Base-by-base conservation (phyloP, 2,797 vertebrate species). In the Zalophus californianus region DNA sequence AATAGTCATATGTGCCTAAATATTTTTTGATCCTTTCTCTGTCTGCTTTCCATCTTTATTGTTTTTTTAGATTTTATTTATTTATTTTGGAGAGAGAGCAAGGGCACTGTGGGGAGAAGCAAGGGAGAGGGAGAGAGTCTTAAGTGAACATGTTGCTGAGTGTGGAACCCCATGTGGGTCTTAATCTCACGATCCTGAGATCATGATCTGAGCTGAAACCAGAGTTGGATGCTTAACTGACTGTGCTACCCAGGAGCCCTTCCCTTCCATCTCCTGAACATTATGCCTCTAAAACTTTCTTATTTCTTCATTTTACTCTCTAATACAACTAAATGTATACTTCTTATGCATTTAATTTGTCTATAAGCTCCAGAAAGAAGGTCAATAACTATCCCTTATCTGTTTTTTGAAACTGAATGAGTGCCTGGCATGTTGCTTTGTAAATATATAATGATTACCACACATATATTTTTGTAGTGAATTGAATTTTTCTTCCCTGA, bases 401-500 rank as follows among this genome's bases (percentile, higher is more conserved):
- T 86, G 16, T 5, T 73, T 94, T 91, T 82, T 44, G 14, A 77
- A 90, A 75, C 13, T 18, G 18, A 66, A 52, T 56, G 44, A 29
- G 3, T n/a, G 3, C 14, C 5, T 62, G 38, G 29, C 5, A 80
- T 62, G 10, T n/a, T 90, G 41, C 38, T 96, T 96, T 96, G 62
- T 83, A 89, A 96, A 90, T 86, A 72, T n/a, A 27, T 25, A 91
- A 92, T 91, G 52, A 95, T 82, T 91, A 88, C 41, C 9, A 54
- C 82, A 54, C 7, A 90, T n/a, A 44, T 78, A 96, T 77, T 80
- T 97, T 95, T 54, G 4, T 80, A 86, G 21, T 90, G 44, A 93
- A 73, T 82, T 88, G 70, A 95, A 87, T 90, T 91, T 83, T 86
- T 96, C 16, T 92, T 96, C 64, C 82, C 96, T 92, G 66, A 91